Evolutionary conservation across 1,140 invertebrate species (phyloP).

Genomic region (Galleria mellonella): DNA sequence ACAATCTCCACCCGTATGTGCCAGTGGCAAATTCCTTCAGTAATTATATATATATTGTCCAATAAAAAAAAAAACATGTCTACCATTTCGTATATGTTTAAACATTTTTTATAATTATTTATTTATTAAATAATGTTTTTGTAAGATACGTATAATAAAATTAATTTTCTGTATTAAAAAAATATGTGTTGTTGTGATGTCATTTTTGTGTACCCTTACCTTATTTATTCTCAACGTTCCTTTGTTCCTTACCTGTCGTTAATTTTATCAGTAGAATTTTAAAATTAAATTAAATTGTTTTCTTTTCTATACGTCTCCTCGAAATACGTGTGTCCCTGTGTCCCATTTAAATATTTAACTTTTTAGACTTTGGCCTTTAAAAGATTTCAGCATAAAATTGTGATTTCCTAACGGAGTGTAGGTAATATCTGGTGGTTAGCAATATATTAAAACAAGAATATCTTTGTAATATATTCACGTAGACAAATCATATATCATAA

Average conservation of each 20-base stretch:
- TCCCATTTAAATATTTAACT: no score
- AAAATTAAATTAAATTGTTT: background rate
- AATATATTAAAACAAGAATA: no score
- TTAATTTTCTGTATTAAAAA: constrained; percentile 69
- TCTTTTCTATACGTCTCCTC: background rate
- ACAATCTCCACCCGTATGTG: constrained; percentile 13
- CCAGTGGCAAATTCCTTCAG: constrained; percentile 32
- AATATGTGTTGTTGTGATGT: constrained; percentile 34
- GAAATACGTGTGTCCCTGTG: no score
- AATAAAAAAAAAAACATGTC: constrained; percentile 20
- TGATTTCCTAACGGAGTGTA: no score
- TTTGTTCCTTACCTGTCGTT: background rate
- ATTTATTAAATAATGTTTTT: constrained; percentile 67
- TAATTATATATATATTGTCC: constrained; percentile 27
- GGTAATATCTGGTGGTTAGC: no score
- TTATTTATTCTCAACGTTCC: background rate
- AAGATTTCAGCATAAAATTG: no score
- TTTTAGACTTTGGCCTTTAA: no score
- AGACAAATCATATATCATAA: no score
- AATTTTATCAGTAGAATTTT: background rate
- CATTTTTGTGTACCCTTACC: background rate
- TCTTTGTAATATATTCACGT: no score
- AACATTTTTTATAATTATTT: constrained; percentile 60
- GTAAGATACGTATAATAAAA: constrained; percentile 68
- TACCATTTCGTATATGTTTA: constrained; percentile 47